Conservation (phyloP, 2,113 vertebrate species). For the Centropus bengalensis region DNA sequence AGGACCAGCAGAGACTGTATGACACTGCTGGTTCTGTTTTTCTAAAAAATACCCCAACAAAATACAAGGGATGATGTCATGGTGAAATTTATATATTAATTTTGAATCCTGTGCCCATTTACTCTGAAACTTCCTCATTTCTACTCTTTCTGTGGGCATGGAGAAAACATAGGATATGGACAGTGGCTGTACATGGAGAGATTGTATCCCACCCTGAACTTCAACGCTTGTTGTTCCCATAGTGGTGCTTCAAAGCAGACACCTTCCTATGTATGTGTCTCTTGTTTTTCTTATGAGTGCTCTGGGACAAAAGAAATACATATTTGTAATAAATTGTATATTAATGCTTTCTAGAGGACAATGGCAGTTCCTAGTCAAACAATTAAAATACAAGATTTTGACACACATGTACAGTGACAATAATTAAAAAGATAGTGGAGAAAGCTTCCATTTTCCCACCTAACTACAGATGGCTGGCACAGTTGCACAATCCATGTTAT, state of each 20-base stretch:
- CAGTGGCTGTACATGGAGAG: not conserved
- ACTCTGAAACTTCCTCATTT: not conserved
- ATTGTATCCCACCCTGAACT: not conserved
- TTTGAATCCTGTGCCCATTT: not conserved
- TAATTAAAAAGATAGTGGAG: not conserved
- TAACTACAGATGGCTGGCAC: accelerated
- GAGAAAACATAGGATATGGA: not conserved
- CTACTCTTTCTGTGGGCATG: not conserved
- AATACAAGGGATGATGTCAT: not conserved
- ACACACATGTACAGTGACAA: not conserved
- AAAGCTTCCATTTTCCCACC: not conserved
- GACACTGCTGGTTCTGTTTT: not conserved
- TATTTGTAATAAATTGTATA: not conserved
- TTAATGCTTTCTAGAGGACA: not conserved
- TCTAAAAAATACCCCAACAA: not conserved
- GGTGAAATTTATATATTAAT: not conserved
- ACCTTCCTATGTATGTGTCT: not conserved
- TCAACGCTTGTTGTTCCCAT: not conserved
- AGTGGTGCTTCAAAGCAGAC: not conserved
- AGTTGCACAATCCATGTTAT: not conserved
- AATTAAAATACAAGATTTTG: not conserved
- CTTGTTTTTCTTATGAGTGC: not conserved
- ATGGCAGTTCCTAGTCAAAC: not conserved
- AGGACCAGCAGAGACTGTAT: not conserved
- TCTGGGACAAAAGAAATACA: not conserved